These are phyloP conservation scores for Yoshiicerus persimilis DNA, from an alignment of 1,140 invertebrate genomes.

Conservation along the genomic window DNA sequence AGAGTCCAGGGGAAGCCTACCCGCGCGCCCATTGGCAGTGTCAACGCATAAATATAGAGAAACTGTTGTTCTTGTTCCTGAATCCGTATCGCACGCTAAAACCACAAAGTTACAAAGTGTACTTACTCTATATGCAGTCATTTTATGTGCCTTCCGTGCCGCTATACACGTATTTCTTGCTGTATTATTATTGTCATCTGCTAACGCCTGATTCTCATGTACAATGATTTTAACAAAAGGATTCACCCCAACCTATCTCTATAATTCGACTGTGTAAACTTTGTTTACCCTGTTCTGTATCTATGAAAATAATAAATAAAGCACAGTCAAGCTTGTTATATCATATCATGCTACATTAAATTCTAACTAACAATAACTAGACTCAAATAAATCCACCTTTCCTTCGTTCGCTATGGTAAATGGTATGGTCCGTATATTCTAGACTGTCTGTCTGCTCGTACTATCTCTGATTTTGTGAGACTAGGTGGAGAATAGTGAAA, in stretches of 20 bases:
- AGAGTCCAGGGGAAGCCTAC: too few relatives aligned
- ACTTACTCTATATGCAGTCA: background rate
- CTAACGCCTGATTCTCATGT: conserved; percentile 37
- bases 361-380: background rate
- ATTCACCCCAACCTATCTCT: conserved; percentile 30
- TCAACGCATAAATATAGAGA: background rate
- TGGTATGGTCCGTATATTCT: background rate
- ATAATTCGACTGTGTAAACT: background rate
- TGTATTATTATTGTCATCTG: conserved; percentile 34
- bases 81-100: background rate
- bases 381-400: background rate
- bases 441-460: background rate
- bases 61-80: background rate
- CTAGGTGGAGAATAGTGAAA: background rate
- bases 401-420: background rate
- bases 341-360: background rate
- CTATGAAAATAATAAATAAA: background rate
- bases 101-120: background rate
- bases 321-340: conserved; percentile 9
- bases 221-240: conserved; percentile 24
- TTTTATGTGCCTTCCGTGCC: background rate
- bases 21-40: too few relatives aligned
- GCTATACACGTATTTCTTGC: background rate
- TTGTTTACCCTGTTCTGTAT: background rate
- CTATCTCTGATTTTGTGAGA: background rate